Percentiles rank a stretch among this genome's conserved stretches.
These are phyloP conservation scores for Drosophila lini DNA, from an alignment of 1,140 invertebrate species.

Conservation along the genomic window DNA sequence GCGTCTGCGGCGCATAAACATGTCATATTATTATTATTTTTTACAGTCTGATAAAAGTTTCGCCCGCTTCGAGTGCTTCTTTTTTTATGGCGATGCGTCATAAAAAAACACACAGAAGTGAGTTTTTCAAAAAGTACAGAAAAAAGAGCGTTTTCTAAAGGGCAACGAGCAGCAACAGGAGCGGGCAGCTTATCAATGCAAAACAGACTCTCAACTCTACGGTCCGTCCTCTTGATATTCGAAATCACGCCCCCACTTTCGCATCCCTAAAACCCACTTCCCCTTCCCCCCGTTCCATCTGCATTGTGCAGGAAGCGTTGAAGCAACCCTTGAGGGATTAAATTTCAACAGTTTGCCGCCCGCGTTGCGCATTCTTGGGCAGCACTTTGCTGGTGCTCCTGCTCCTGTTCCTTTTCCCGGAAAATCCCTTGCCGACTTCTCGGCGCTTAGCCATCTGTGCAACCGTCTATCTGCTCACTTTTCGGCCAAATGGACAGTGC, in stretches of 20 bases:
- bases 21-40: conserved; percentile 77
- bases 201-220: conserved; percentile 72
- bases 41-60: conserved; percentile 72
- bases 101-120: conserved; percentile 51
- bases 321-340: conserved; percentile 83
- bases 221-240: conserved; percentile 53
- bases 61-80: conserved; percentile 45
- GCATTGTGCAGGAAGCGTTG: conserved; percentile 70
- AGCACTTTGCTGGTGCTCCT: conserved; percentile 49
- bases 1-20: conserved; percentile 68
- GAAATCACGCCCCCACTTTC: conserved; percentile 41
- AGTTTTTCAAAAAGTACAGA: conserved; percentile 13
- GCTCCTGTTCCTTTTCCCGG: conserved; percentile 39
- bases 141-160: conserved; percentile 46
- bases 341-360: conserved; percentile 77
- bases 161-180: conserved; percentile 10
- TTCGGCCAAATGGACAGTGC: conserved; percentile 32
- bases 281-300: not conserved
- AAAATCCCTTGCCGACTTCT: conserved; percentile 61
- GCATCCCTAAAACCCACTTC: not conserved
- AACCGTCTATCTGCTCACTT: conserved; percentile 16
- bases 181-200: conserved; percentile 74
- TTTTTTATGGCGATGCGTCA: conserved; percentile 73
- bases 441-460: conserved; percentile 58
- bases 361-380: conserved; percentile 76